A percentile compares a stretch with the other conserved stretches of the same genome.
Evolutionary conservation across 2,113 vertebrate species (phyloP).

Genomic region (Atlantisia rogersi): DNA sequence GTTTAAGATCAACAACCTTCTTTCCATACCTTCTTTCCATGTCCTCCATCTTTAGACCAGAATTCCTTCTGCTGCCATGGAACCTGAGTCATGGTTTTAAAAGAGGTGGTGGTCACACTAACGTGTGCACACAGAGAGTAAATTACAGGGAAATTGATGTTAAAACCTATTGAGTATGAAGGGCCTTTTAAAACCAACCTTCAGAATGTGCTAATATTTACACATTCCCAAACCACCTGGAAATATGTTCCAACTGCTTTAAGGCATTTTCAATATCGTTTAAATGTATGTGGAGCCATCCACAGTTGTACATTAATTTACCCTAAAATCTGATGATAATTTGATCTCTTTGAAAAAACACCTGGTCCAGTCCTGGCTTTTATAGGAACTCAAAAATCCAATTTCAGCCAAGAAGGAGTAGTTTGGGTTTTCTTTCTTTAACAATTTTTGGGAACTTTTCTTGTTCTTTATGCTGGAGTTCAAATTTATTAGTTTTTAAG

Average conservation of each 20-base stretch:
- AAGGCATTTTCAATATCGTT: constrained; percentile 46
- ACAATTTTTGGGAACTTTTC: not conserved
- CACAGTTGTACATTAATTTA: not conserved
- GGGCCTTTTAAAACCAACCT: constrained; percentile 33
- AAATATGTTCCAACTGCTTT: constrained; percentile 48
- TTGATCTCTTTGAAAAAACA: not conserved
- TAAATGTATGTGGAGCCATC: constrained; percentile 37
- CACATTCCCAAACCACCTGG: constrained; percentile 45
- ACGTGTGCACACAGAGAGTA: not conserved
- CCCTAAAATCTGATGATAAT: constrained; percentile 22
- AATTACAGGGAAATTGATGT: constrained; percentile 43
- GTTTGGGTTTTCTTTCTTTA: not conserved
- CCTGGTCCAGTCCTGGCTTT: not conserved
- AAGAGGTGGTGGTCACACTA: not conserved
- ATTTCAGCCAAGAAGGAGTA: not conserved
- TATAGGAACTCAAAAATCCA: not conserved
- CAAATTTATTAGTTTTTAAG: not conserved
- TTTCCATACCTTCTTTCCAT: not conserved
- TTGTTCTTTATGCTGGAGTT: not conserved
- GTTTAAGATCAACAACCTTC: not conserved
- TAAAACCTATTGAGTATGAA: constrained; percentile 18
- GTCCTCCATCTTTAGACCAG: not conserved
- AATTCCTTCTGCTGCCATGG: not conserved
- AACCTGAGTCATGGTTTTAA: constrained; percentile 30
- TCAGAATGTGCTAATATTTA: constrained; percentile 52